Percentiles rank a stretch among this genome's conserved stretches.
phyloP scores from a whole-genome alignment of 2,113 vertebrate species.

The Ictalurus furcatus region DNA sequence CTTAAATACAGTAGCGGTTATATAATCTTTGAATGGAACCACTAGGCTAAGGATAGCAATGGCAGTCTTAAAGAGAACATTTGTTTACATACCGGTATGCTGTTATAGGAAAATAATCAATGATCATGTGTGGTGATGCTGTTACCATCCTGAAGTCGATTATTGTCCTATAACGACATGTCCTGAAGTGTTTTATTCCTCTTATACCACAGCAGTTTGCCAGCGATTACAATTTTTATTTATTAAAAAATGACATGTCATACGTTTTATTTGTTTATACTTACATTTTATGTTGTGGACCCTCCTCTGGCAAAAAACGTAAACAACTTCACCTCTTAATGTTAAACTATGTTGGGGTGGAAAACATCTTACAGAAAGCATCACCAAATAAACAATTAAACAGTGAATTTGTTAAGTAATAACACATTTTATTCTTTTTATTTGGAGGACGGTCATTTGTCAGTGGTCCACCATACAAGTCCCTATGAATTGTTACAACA shows the following conservation, averaged over 20 bases:
- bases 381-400: not conserved
- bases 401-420: not conserved
- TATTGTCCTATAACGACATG: not conserved
- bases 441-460: not conserved
- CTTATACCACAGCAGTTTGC: not conserved
- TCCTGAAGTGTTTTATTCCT: not conserved
- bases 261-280: not conserved
- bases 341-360: no score
- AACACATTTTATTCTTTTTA: not conserved
- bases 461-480: not conserved
- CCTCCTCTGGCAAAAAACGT: not conserved
- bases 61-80: not conserved
- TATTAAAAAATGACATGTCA: not conserved
- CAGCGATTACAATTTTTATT: not conserved
- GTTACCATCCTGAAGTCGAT: not conserved
- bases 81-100: not conserved
- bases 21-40: not conserved
- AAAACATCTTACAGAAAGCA: not conserved
- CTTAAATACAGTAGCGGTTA: not conserved
- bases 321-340: no score
- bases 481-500: not conserved
- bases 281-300: not conserved
- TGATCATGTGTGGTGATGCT: not conserved
- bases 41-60: not conserved
- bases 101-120: not conserved